phyloP scores from a whole-genome alignment of 2,113 vertebrate species.

The Himantopus leucocephalus region DNA sequence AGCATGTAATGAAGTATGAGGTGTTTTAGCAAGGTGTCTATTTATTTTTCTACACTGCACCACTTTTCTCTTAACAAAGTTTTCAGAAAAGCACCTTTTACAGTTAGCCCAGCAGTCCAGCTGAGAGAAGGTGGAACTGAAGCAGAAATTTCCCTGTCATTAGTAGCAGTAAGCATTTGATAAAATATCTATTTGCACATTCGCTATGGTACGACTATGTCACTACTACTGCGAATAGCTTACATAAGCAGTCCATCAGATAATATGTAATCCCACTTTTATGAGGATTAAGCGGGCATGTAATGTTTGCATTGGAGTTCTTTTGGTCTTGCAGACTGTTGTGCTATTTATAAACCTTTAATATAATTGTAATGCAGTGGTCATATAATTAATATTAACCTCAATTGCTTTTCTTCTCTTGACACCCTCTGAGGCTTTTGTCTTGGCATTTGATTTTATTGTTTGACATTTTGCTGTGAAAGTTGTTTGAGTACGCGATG shows the following conservation, averaged over 20 bases:
- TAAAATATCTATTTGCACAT: neutral
- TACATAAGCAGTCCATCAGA: neutral
- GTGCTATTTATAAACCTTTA: slow-evolving; percentile 23
- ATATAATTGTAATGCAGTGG: neutral
- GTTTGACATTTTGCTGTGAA: neutral
- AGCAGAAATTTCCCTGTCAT: neutral
- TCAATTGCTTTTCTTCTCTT: neutral
- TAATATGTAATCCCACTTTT: neutral
- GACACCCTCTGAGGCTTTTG: neutral
- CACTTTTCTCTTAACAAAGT: neutral
- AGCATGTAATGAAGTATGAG: neutral
- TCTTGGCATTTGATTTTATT: slow-evolving; percentile 39
- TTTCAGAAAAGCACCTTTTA: neutral
- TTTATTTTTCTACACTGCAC: neutral
- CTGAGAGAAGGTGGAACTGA: neutral
- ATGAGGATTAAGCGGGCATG: neutral
- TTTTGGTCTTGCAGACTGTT: neutral
- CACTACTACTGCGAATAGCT: neutral
- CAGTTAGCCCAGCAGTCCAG: neutral
- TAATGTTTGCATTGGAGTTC: neutral
- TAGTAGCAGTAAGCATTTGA: slow-evolving; percentile 1
- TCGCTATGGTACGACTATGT: neutral
- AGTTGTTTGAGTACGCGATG: neutral
- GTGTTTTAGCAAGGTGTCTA: neutral
- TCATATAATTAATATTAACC: neutral